These are phyloP conservation scores for Cerastis leucographa DNA, from an alignment of 2,888 invertebrate genomes.

Conservation along the genomic window DNA sequence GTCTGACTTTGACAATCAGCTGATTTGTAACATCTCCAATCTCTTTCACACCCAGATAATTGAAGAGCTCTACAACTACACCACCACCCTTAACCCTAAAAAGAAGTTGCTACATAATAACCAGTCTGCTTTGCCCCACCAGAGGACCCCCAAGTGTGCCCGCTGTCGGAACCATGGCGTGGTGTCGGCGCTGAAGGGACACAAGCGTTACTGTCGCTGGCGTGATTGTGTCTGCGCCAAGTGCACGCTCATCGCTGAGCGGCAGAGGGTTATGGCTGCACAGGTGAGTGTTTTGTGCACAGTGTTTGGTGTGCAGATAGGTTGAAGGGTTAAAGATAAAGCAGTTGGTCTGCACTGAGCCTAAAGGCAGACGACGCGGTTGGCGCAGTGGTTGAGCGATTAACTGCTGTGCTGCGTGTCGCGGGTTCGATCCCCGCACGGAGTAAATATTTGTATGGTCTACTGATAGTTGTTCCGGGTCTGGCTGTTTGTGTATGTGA, in stretches of 20 bases:
- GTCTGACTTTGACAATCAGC: neutral
- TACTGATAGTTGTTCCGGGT: too few species aligned
- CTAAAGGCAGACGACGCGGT: too few species aligned
- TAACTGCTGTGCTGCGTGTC: too few species aligned
- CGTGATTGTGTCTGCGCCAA: slow-evolving; percentile 99
- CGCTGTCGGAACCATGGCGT: slow-evolving; percentile 99
- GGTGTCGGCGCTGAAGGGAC: slow-evolving; percentile 98
- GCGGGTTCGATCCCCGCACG: too few species aligned
- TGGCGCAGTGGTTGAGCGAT: too few species aligned
- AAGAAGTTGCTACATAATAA: slow-evolving; percentile 70
- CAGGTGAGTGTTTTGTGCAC: slow-evolving; percentile 91
- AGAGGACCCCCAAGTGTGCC: slow-evolving; percentile 98
- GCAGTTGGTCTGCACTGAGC: neutral
- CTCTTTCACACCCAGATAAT: slow-evolving; percentile 39
- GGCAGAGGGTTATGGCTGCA: slow-evolving; percentile 99
- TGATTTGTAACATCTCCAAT: neutral
- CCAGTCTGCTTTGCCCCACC: slow-evolving; percentile 70
- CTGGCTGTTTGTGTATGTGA: too few species aligned
- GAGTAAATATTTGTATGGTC: too few species aligned
- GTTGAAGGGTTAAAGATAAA: neutral
- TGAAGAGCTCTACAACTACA: slow-evolving; percentile 34
- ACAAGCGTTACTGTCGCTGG: slow-evolving; percentile 99
- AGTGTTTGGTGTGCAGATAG: slow-evolving; percentile 9
- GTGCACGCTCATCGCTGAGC: slow-evolving; percentile 99
- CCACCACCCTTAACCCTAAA: slow-evolving; percentile 36